phyloP scores from a whole-genome alignment of 2,113 vertebrate species.

The Heterochromis multidens region DNA sequence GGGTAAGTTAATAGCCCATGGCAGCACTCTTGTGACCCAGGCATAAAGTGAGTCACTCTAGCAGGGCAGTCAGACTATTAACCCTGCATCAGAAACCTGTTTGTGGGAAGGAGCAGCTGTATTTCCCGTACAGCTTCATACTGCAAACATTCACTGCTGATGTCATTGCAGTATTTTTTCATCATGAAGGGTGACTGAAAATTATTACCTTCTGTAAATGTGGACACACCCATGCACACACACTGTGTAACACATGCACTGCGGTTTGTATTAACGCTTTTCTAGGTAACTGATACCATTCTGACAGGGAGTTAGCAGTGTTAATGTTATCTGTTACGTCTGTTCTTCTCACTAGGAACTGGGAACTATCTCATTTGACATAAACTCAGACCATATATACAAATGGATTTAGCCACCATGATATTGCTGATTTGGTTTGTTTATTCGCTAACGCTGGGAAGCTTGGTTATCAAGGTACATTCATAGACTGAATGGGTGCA shows the following conservation, averaged over 20 bases:
- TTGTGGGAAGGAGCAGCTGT: background rate
- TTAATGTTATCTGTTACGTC: background rate
- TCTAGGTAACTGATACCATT: background rate
- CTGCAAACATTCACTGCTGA: conserved; percentile 40
- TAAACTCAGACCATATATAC: background rate
- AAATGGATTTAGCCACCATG: background rate
- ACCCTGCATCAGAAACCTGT: background rate
- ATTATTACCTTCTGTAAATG: background rate
- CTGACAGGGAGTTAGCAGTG: background rate
- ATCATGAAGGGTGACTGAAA: background rate
- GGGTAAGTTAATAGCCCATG: background rate
- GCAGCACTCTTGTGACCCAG: background rate
- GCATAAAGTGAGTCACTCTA: background rate
- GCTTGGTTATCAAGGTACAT: background rate
- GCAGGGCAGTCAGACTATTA: background rate
- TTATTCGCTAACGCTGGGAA: background rate
- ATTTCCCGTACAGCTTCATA: background rate
- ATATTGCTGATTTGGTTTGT: background rate
- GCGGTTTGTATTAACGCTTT: background rate
- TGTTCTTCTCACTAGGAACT: background rate
- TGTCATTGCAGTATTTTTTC: background rate
- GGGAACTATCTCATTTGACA: background rate
- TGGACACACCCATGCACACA: background rate
- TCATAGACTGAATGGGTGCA: background rate
- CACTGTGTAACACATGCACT: background rate